A percentile compares a stretch with the other conserved stretches of the same genome.
These are phyloP conservation scores for Premnoplex brunnescens DNA, from an alignment of 2,797 vertebrate genomes.

Conservation along the genomic window DNA sequence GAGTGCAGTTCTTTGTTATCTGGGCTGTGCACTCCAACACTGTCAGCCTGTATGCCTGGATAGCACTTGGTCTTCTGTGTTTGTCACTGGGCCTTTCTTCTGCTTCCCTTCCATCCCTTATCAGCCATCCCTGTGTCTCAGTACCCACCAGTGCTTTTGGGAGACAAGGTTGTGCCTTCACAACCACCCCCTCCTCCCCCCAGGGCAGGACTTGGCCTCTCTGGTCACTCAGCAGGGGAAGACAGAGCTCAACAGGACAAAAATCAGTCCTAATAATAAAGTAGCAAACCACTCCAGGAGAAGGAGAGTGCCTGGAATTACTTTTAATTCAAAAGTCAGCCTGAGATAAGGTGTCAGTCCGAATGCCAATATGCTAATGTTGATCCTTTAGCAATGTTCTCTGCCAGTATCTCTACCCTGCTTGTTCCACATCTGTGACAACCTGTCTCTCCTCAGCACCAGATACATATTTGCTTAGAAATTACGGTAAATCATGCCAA, in stretches of 20 bases:
- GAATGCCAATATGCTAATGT: conserved; percentile 54
- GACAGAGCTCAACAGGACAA: not conserved
- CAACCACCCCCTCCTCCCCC: not conserved
- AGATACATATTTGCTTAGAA: conserved; percentile 28
- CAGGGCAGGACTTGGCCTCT: not conserved
- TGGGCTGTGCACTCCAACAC: conserved; percentile 7
- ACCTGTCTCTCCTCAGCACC: not conserved
- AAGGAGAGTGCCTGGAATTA: not conserved
- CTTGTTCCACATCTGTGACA: conserved; percentile 18
- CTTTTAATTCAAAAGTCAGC: conserved; percentile 36
- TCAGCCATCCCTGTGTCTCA: not conserved
- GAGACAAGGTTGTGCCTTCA: conserved; percentile 28
- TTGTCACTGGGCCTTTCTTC: conserved; percentile 38
- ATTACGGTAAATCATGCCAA: not conserved
- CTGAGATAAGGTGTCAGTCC: not conserved
- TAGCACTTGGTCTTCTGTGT: conserved; percentile 21
- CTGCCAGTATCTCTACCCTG: not conserved
- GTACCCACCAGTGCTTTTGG: not conserved
- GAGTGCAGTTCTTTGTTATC: not conserved
- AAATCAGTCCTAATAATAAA: conserved; percentile 21
- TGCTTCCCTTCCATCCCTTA: conserved; percentile 14
- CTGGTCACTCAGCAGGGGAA: accelerated
- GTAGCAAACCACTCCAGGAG: not conserved
- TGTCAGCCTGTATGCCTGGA: not conserved
- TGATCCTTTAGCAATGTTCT: not conserved